phyloP scores from a whole-genome alignment of 2,113 vertebrate genomes.

The Etheostoma cragini region DNA sequence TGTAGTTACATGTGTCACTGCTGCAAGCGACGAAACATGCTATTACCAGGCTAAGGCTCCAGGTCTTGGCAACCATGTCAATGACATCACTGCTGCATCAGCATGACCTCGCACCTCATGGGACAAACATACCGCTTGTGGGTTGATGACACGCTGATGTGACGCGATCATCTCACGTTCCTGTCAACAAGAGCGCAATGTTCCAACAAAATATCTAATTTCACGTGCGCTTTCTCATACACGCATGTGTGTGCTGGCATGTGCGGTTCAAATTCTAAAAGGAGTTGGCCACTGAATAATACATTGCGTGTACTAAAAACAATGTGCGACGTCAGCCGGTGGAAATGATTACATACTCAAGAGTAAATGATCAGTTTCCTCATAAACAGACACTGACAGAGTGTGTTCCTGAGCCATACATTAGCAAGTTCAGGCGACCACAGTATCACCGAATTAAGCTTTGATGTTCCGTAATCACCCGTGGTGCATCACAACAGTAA shows the following conservation, averaged over 20 bases:
- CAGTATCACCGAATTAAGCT: slow-evolving; percentile 38
- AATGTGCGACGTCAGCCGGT: slow-evolving; percentile 52
- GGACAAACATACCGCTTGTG: slow-evolving; percentile 71
- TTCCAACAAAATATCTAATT: slow-evolving; percentile 47
- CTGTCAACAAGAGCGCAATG: slow-evolving; percentile 71
- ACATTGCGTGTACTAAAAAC: slow-evolving; percentile 67
- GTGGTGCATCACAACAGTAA: slow-evolving; percentile 20
- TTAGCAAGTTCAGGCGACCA: slow-evolving; percentile 36
- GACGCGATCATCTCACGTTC: slow-evolving; percentile 61
- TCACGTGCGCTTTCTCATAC: slow-evolving; percentile 30
- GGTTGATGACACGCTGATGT: slow-evolving; percentile 70
- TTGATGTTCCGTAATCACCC: slow-evolving; percentile 45
- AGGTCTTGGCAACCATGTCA: slow-evolving; percentile 40
- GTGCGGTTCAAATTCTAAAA: slow-evolving; percentile 40
- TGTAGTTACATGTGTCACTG: slow-evolving; percentile 36
- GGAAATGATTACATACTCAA: slow-evolving; percentile 51
- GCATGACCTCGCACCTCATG: slow-evolving; percentile 63
- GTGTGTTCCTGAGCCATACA: slow-evolving; percentile 45
- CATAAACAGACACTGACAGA: slow-evolving; percentile 50
- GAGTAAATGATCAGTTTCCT: slow-evolving; percentile 61
- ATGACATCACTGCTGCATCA: slow-evolving; percentile 70
- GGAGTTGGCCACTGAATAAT: slow-evolving; percentile 43
- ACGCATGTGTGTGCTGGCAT: slow-evolving; percentile 7
- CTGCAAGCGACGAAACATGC: slow-evolving; percentile 45
- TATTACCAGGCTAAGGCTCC: slow-evolving; percentile 55